Percentiles rank a stretch among this genome's conserved stretches.
Conservation (phyloP, 2,113 vertebrate species). For the Pelecanus crispus region DNA sequence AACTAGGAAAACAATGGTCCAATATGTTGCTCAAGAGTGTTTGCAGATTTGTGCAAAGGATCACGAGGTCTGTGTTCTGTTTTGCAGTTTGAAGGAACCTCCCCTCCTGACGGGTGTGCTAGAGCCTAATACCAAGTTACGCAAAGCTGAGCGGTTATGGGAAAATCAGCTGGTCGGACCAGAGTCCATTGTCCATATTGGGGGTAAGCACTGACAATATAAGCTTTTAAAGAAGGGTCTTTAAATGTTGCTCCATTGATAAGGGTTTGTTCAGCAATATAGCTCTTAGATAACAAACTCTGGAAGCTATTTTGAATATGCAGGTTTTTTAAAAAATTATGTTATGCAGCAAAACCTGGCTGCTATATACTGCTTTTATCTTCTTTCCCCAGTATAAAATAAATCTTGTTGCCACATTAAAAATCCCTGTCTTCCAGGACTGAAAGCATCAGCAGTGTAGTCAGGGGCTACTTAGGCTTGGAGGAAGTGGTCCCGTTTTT, state of each 20-base stretch:
- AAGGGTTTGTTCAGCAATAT: not conserved
- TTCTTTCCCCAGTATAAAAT: not conserved
- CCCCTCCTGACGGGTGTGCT: constrained; percentile 82
- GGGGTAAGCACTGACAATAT: constrained; percentile 74
- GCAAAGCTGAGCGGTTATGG: constrained; percentile 83
- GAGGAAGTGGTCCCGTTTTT: not conserved
- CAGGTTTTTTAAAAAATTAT: not conserved
- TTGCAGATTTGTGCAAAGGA: not conserved
- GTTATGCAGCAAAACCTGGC: not conserved
- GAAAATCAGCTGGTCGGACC: constrained; percentile 88
- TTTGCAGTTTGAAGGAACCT: constrained; percentile 87
- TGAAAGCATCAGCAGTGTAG: not conserved
- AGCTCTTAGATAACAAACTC: not conserved
- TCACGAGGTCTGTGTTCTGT: not conserved
- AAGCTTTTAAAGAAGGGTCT: not conserved
- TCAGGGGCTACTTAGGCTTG: not conserved
- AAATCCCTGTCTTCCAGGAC: not conserved
- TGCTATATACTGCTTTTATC: not conserved
- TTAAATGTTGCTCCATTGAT: not conserved
- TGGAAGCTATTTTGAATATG: not conserved
- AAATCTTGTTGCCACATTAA: not conserved
- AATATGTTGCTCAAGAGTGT: not conserved
- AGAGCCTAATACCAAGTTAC: constrained; percentile 84
- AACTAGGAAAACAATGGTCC: not conserved
- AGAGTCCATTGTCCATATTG: constrained; percentile 87